Evolutionary conservation across 2,888 invertebrate genomes (phyloP).

Genomic region (Orchesella flavescens): DNA sequence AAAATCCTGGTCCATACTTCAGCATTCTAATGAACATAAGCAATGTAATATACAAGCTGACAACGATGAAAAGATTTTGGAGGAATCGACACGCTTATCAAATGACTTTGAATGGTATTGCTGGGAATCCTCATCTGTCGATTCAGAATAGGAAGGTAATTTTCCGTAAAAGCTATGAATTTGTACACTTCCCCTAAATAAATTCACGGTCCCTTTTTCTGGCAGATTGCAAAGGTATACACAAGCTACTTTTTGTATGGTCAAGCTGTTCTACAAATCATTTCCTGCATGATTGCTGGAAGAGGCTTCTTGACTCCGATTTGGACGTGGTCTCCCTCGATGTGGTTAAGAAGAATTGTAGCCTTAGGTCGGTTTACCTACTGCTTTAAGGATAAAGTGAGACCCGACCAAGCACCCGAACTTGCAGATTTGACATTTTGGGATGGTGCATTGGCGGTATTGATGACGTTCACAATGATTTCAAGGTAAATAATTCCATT

Average conservation of each 20-base stretch:
- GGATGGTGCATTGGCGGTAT: slow-evolving; percentile 1
- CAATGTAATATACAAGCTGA: not conserved
- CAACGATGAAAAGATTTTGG: not conserved
- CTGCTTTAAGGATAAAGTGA: not conserved
- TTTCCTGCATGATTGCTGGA: too few relatives aligned
- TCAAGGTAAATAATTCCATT: too few relatives aligned
- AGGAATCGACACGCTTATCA: too few relatives aligned
- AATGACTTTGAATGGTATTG: too few relatives aligned
- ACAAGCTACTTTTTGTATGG: too few relatives aligned
- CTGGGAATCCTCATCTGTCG: too few relatives aligned
- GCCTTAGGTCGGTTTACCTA: not conserved
- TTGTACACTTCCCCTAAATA: not conserved
- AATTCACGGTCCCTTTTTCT: not conserved
- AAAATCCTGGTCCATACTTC: slow-evolving; percentile 20
- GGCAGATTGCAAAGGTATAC: not conserved
- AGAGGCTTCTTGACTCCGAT: too few relatives aligned
- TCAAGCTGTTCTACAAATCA: too few relatives aligned
- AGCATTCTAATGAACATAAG: not conserved
- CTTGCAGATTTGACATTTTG: not conserved
- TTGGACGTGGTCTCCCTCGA: too few relatives aligned
- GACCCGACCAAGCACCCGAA: not conserved
- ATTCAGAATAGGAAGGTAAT: too few relatives aligned
- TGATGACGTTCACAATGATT: not conserved
- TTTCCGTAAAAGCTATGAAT: not conserved
- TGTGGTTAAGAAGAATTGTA: slow-evolving; percentile 2